Percentiles rank a stretch among this genome's conserved stretches.
phyloP scores from a whole-genome alignment of 2,888 invertebrate species.

The Rugalucina vietnamica region DNA sequence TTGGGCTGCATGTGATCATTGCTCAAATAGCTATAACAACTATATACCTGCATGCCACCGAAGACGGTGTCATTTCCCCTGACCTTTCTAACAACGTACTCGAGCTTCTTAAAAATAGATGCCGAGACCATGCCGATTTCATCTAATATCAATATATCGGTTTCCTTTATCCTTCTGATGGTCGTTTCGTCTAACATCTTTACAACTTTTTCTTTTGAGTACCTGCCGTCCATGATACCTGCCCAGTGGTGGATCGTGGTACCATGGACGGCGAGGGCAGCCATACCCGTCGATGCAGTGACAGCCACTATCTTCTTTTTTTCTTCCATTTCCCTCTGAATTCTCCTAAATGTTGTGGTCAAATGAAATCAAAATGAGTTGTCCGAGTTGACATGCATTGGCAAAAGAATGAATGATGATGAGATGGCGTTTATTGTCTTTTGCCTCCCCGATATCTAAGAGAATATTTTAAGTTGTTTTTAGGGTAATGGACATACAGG shows the following conservation, averaged over 20 bases:
- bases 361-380: too few relatives aligned
- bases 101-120: neutral
- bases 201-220: conserved; percentile 6
- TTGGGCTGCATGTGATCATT: too few relatives aligned
- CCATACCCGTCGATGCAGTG: conserved; percentile 38
- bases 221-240: conserved; percentile 25
- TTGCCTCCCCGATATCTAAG: too few relatives aligned
- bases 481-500: too few relatives aligned
- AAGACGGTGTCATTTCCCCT: neutral
- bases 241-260: conserved; percentile 40
- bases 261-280: conserved; percentile 13
- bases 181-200: neutral
- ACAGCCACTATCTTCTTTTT: conserved; percentile 15
- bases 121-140: conserved; percentile 8
- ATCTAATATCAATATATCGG: neutral
- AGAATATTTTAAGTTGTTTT: too few relatives aligned
- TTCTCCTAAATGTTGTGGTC: too few relatives aligned
- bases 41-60: conserved; percentile 4
- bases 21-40: too few relatives aligned
- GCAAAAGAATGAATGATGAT: too few relatives aligned
- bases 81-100: neutral
- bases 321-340: conserved; percentile 21
- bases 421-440: too few relatives aligned
- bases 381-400: too few relatives aligned
- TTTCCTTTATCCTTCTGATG: neutral